Evolutionary conservation across 2,888 invertebrate genomes (phyloP), one percentile per base, ranked within the genome.

Genomic region (Eristalis arbustorum): DNA sequence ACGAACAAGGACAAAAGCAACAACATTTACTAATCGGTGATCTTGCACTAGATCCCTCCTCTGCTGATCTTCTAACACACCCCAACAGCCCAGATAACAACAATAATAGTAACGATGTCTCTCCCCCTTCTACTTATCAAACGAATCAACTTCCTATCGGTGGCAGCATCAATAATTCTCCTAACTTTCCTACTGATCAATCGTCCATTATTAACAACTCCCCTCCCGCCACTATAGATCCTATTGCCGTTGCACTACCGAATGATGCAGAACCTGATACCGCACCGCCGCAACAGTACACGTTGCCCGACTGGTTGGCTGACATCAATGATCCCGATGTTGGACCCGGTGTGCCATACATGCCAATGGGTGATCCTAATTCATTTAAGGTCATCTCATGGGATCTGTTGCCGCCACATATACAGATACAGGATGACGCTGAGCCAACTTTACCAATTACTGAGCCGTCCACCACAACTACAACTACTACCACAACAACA

Each of bases 291-390:
- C 78, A 74, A 59, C 42, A 69, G 57, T 78, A 78, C 13, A 92
- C 92, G 0, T 73, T 92, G 31, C 92, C 92, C 5, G 84, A 91
- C 23, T 92, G 92, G 92, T 78, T 92, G 66, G 88, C 84, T 6
- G 91, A 90, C 76, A 91, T 91, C n/a, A 92, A 92, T 73, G 92
- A 91, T 89, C 89, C 92, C 10, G 91, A 91, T 88, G 88, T 92
- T 14, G 92, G 90, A 22, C 91, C 92, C 10, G 92, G 91, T n/a
- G 92, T 92, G 1, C 91, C 92, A 13, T 92, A 90, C 61, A 88
- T 88, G 42, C 89, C 89, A 4, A 42, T 49, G n/a, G 57, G 28
- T 14, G 78, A 87, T 59, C 66, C 14, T 1, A 78, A 83, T 49
- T 66, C 89, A 0, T 85, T 91, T 0, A 91, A 90, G 34, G 89